Percentiles rank a stretch among this genome's conserved stretches.
These are phyloP conservation scores for Lepilemur ruficaudatus DNA, from an alignment of 2,797 vertebrate species.

Conservation along the genomic window DNA sequence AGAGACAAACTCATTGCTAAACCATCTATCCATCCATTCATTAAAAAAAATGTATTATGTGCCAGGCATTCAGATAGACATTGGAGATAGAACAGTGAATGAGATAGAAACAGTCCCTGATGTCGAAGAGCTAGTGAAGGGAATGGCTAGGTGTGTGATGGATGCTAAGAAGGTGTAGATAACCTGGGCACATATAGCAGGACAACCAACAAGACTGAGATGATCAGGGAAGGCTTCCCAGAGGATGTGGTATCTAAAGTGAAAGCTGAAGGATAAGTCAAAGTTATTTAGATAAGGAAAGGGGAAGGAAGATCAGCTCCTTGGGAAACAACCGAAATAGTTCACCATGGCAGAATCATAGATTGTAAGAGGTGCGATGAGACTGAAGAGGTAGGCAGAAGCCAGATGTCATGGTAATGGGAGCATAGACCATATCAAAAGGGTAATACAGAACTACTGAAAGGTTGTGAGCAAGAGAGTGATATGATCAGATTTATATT, in stretches of 20 bases:
- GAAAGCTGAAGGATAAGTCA: not conserved
- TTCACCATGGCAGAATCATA: not conserved
- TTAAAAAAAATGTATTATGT: not conserved
- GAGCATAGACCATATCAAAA: not conserved
- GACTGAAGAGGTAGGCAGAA: not conserved
- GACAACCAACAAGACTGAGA: not conserved
- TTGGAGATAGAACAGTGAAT: not conserved
- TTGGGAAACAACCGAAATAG: not conserved
- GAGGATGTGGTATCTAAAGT: not conserved
- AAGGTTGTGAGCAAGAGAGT: not conserved
- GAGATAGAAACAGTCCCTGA: not conserved
- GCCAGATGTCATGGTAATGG: not conserved
- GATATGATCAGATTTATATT: slow-evolving; percentile 24
- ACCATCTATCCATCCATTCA: not conserved
- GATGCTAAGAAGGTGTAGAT: not conserved
- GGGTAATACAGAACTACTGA: not conserved
- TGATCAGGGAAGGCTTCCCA: not conserved
- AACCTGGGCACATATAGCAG: not conserved
- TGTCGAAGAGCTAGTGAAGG: not conserved
- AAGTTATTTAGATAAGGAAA: not conserved
- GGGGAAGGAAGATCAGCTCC: not conserved
- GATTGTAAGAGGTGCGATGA: not conserved
- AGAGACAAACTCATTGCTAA: not conserved
- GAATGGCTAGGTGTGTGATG: not conserved
- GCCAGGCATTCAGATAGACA: not conserved